phyloP scores from a whole-genome alignment of 2,888 invertebrate genomes.

The Drosophila demipolita region DNA sequence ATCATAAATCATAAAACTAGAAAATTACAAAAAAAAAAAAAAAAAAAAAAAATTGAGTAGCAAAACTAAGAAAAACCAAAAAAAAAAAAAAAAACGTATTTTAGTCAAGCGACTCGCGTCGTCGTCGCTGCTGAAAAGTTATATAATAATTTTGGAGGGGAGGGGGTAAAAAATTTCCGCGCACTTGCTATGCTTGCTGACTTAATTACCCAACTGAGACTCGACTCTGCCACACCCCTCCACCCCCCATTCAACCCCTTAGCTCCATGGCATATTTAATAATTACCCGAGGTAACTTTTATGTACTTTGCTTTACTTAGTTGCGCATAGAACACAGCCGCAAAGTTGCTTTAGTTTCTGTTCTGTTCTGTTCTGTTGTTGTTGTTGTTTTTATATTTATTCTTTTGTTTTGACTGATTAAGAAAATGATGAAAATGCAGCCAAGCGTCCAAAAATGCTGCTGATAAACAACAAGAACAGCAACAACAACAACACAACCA shows the following conservation, averaged over 20 bases:
- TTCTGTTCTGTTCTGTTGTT: constrained; percentile 5
- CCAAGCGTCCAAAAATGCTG: constrained; percentile 68
- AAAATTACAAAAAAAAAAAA: constrained; percentile 4
- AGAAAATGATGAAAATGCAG: constrained; percentile 72
- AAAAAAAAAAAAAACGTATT: constrained; percentile 2
- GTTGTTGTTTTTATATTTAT: constrained; percentile 20
- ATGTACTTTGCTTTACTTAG: constrained; percentile 20
- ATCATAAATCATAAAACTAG: constrained; percentile 70
- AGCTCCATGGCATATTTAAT: constrained; percentile 22
- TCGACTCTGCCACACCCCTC: neutral
- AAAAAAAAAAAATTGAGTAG: neutral
- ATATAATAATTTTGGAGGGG: constrained; percentile 52
- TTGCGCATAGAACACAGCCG: constrained; percentile 44
- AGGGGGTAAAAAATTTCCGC: constrained; percentile 18
- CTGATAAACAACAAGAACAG: constrained; percentile 56
- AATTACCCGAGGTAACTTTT: constrained; percentile 42
- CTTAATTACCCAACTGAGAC: constrained; percentile 65
- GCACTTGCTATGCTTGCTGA: constrained; percentile 74
- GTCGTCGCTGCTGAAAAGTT: constrained; percentile 31
- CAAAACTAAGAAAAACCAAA: constrained; percentile 3
- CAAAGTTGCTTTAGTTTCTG: constrained; percentile 26
- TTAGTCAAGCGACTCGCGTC: constrained; percentile 6
- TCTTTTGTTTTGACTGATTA: constrained; percentile 71
- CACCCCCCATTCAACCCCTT: neutral
- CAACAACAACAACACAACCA: constrained; percentile 17